A percentile compares a stretch with the other conserved stretches of the same genome.
Evolutionary conservation across 2,113 vertebrate species (phyloP).

Genomic region (Spermophilus dauricus): DNA sequence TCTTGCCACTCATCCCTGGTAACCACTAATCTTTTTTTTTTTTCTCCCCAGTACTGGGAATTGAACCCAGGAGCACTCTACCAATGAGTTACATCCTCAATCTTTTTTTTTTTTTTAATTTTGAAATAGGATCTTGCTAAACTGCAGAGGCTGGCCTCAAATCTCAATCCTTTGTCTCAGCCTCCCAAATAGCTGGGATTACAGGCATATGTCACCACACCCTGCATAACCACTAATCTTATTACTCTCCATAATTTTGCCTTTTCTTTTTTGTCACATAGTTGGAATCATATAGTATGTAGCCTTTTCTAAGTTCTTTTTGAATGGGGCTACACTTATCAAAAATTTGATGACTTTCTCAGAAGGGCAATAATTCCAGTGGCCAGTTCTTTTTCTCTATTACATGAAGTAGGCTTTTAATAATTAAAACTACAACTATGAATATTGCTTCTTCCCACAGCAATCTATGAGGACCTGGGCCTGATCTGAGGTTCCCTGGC

Average conservation of each 20-base stretch:
- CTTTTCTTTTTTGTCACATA: too few relatives aligned
- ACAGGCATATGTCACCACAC: neutral
- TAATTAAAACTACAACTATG: neutral
- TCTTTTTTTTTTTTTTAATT: too few relatives aligned
- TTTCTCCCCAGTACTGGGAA: neutral
- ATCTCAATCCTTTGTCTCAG: too few relatives aligned
- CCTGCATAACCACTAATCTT: too few relatives aligned
- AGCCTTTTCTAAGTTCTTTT: neutral
- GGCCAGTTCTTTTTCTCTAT: neutral
- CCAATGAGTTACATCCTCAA: too few relatives aligned
- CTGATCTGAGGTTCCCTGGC: neutral
- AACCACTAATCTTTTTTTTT: neutral
- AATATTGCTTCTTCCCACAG: neutral
- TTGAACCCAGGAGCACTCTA: too few relatives aligned
- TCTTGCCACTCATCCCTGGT: too few relatives aligned
- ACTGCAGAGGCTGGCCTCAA: too few relatives aligned
- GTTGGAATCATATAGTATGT: too few relatives aligned
- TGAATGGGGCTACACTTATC: neutral
- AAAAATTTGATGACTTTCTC: neutral
- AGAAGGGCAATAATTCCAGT: neutral
- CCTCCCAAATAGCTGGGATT: neutral
- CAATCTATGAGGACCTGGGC: neutral
- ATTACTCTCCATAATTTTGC: too few relatives aligned
- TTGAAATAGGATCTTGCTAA: too few relatives aligned
- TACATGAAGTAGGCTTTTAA: neutral